These are phyloP conservation scores for Trachelus troglodyta DNA, from an alignment of 2,888 invertebrate genomes.

Conservation along the genomic window DNA sequence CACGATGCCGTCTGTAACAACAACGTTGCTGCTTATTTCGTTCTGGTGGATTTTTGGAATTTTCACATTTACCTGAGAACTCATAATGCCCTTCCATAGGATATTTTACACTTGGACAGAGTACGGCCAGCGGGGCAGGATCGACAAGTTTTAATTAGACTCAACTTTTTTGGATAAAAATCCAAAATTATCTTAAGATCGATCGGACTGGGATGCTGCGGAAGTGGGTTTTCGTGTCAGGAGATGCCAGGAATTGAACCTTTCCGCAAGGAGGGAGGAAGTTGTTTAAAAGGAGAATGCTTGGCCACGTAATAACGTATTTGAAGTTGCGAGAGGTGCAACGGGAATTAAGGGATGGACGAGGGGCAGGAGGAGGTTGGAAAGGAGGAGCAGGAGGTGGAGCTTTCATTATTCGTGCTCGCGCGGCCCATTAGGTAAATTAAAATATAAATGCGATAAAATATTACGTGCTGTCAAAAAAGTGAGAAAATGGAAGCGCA, in stretches of 20 bases:
- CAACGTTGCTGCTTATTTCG: neutral
- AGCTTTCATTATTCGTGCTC: slow-evolving; percentile 19
- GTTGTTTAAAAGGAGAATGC: neutral
- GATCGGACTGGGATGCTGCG: neutral
- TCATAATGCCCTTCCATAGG: neutral
- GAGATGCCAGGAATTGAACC: neutral
- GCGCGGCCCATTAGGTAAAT: slow-evolving; percentile 19
- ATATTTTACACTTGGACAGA: neutral
- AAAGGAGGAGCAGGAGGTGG: neutral
- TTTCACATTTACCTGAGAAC: neutral
- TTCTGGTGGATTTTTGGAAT: neutral
- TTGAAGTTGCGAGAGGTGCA: neutral
- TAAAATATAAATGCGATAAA: slow-evolving; percentile 18
- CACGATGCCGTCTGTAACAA: neutral
- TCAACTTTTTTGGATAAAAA: neutral
- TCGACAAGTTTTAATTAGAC: neutral
- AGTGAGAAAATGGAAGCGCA: neutral
- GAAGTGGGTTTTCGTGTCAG: neutral
- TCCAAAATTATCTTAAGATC: neutral
- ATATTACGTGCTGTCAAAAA: neutral
- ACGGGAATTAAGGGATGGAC: neutral
- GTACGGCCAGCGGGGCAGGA: neutral
- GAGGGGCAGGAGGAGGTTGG: neutral
- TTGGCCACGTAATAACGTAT: neutral
- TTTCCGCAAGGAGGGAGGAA: neutral